Base-by-base conservation (phyloP, 2,113 vertebrate genomes). In the Mesembrinibis cayennensis region DNA sequence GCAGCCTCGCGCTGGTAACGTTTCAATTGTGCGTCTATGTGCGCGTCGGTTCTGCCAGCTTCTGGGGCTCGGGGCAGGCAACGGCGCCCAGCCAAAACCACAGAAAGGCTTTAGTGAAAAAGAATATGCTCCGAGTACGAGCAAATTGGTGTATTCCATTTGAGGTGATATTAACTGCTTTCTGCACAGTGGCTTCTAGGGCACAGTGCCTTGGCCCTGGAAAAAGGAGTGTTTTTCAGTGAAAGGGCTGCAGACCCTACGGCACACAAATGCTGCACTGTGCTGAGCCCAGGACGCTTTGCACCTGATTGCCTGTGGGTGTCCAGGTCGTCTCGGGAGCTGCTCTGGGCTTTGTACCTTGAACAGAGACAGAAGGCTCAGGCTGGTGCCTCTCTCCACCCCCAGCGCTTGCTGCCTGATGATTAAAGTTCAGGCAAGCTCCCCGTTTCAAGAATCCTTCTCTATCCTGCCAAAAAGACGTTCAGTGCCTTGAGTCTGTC, bases 11-110 rank as follows among this genome's bases (percentile, higher is more conserved):
- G 1, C 78, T 74, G 89, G 95, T 62, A 87, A 59, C 2, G 14
- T 55, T 87, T 96, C 94, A 23, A 6, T 32, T 62, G 90, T 42
- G 16, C 20, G 22, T 74, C 79, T 80, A 10, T 3, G 44, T 15
- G 47, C 1, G 5, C 3, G 10, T 16, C 0, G 56, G 69, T 30
- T 38, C 71, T 96, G 95, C 90, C 95, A 96, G 88, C 91, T 87
- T 73, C 95, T 89, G 85, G 86, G 85, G 79, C 87, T 74, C 4
- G 0, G 85, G 88, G 81, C 84, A 14, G 89, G 72, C 30, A 4
- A n/a, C 32, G 55, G 69, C 58, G 1, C 42, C 49, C 52, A 30
- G 88, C 95, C 96, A 94, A 96, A 97, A 89, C 93, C 97, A 44
- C 97, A 93, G 92, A 67, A 80, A 91, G 58, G 77, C 79, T 87